phyloP scores from a whole-genome alignment of 2,113 vertebrate genomes.

The Indicator maculatus region DNA sequence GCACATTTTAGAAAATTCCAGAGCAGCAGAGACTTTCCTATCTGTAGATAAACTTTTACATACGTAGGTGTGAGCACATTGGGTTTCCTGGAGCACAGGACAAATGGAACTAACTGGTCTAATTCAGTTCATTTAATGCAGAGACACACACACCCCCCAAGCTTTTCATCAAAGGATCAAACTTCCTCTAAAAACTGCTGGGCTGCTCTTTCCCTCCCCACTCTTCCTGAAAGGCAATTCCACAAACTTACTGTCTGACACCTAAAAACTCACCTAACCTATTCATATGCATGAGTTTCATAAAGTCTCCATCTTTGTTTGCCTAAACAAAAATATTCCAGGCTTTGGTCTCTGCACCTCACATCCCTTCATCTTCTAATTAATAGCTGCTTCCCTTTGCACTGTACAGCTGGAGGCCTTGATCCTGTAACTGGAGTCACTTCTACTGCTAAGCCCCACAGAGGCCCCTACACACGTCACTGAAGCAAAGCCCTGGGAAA shows the following conservation, averaged over 20 bases:
- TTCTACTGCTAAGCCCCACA: neutral
- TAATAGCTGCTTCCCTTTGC: neutral
- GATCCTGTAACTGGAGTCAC: neutral
- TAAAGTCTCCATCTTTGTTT: neutral
- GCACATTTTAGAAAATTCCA: neutral
- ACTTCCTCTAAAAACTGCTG: neutral
- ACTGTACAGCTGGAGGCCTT: neutral
- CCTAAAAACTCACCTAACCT: neutral
- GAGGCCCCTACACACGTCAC: neutral
- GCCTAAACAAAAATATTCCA: neutral
- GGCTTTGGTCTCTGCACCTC: neutral
- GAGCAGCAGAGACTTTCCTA: neutral
- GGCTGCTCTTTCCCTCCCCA: neutral
- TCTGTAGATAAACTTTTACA: neutral
- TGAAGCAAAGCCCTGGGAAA: neutral
- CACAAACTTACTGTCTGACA: neutral
- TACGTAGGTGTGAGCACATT: neutral
- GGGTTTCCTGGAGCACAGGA: neutral
- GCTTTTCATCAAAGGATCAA: neutral
- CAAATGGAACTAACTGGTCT: neutral
- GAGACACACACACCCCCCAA: neutral
- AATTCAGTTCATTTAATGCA: neutral
- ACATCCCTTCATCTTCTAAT: neutral
- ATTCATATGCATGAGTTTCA: neutral
- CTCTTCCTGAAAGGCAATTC: neutral